Evolutionary conservation across 2,797 vertebrate genomes (phyloP).

Genomic region (Chaenodraco wilsoni): DNA sequence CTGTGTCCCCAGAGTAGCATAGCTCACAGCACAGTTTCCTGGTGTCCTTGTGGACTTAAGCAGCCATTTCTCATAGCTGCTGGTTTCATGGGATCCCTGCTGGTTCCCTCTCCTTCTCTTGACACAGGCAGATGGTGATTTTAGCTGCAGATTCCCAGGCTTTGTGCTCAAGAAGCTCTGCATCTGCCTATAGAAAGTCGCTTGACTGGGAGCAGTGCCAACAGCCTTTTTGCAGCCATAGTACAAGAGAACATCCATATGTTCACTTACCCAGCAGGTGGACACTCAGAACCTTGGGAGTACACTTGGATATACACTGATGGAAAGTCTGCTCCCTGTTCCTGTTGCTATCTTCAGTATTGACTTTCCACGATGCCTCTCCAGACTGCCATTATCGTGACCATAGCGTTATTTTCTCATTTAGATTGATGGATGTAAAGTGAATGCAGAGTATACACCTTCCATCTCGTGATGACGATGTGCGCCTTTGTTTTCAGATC

Average conservation of each 20-base stretch:
- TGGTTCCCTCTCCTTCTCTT: slow-evolving; percentile 23
- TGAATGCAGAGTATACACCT: neutral
- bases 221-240: slow-evolving; percentile 6
- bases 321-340: slow-evolving; percentile 8
- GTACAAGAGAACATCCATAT: slow-evolving; percentile 34
- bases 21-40: slow-evolving; percentile 30
- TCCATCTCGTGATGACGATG: neutral
- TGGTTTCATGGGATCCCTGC: slow-evolving; percentile 31
- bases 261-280: slow-evolving; percentile 37
- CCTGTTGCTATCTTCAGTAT: neutral
- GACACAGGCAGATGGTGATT: slow-evolving; percentile 29
- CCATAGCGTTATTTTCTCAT: neutral
- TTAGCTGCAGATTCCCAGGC: slow-evolving; percentile 23
- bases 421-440: neutral
- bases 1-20: slow-evolving; percentile 31
- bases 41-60: slow-evolving; percentile 28
- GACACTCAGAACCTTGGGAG: slow-evolving; percentile 15
- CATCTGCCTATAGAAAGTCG: slow-evolving; percentile 18
- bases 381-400: slow-evolving; percentile 1
- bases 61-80: slow-evolving; percentile 31
- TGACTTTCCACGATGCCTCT: slow-evolving; percentile 6
- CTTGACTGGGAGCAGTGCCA: slow-evolving; percentile 18
- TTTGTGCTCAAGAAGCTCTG: slow-evolving; percentile 22
- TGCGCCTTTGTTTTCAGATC: neutral
- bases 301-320: slow-evolving; percentile 8